Percentiles rank a stretch among this genome's conserved stretches.
These are phyloP conservation scores for Darevskia mixta DNA, from an alignment of 2,797 vertebrate genomes.

Conservation along the genomic window DNA sequence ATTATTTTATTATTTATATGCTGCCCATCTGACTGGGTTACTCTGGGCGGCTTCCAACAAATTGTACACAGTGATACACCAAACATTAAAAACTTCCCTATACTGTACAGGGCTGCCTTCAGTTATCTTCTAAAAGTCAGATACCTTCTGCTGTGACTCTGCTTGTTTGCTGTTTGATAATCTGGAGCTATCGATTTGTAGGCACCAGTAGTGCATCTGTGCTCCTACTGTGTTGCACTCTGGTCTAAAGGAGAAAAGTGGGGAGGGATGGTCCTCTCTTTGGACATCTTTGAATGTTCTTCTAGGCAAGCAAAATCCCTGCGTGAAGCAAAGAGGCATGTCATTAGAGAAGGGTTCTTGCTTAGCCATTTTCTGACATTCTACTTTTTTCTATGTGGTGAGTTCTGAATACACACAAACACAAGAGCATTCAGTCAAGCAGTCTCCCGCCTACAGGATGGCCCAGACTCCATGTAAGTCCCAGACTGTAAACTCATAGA, in stretches of 20 bases:
- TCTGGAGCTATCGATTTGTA: neutral
- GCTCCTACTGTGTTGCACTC: neutral
- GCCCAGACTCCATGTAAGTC: neutral
- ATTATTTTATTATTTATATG: no score
- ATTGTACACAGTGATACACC: no score
- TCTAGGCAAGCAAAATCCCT: neutral
- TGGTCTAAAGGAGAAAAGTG: neutral
- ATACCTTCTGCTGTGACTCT: neutral
- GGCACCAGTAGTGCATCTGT: neutral
- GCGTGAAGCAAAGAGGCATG: neutral
- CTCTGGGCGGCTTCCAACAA: no score
- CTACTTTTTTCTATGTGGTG: neutral
- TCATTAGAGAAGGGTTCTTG: neutral
- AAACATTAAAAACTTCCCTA: no score
- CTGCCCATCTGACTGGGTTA: no score
- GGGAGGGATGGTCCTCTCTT: neutral
- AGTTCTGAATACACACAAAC: neutral
- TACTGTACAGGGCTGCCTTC: no score
- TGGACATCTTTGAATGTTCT: neutral
- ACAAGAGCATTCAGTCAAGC: neutral
- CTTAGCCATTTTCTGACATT: neutral
- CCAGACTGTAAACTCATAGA: neutral
- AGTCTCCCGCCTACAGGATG: neutral
- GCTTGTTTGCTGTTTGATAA: neutral
- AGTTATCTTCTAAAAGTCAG: no score